Evolutionary conservation across 53 echinoderm and acorn worm species (phyloP).

Genomic region (Crossaster papposus): DNA sequence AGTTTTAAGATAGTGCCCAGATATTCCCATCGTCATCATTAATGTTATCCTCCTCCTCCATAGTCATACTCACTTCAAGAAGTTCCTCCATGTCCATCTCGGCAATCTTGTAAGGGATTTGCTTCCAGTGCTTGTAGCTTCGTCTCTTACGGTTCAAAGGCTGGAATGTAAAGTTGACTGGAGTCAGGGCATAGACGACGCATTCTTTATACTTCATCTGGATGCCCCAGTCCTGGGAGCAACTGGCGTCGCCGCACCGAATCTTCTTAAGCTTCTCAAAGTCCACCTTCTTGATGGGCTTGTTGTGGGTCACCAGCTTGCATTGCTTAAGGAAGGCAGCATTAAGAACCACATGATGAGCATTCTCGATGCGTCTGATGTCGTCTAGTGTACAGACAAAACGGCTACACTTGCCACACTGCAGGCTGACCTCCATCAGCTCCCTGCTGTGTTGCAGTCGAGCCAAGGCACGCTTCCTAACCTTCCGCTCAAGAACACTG

Average conservation of each 20-base stretch:
- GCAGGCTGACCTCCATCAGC: slow-evolving; percentile 32
- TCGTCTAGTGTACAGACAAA: slow-evolving; percentile 62
- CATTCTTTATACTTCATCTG: slow-evolving; percentile 66
- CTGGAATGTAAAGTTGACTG: slow-evolving; percentile 21
- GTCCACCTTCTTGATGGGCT: slow-evolving; percentile 24
- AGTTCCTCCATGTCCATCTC: slow-evolving; percentile 29
- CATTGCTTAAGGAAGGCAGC: slow-evolving; percentile 38
- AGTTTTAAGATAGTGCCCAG: slow-evolving; percentile 13
- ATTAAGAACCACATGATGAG: slow-evolving; percentile 66
- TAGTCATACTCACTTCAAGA: background rate
- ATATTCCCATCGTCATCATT: slow-evolving; percentile 14
- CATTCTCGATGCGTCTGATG: slow-evolving; percentile 67
- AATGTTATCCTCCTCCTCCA: background rate
- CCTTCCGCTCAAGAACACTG: slow-evolving; percentile 6
- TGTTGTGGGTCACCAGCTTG: slow-evolving; percentile 18
- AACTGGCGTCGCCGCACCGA: slow-evolving; percentile 36
- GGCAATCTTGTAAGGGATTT: slow-evolving; percentile 30
- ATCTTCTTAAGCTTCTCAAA: slow-evolving; percentile 39
- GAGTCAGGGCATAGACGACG: slow-evolving; percentile 28
- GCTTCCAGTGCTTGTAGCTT: slow-evolving; percentile 44
- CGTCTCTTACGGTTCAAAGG: background rate
- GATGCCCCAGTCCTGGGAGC: slow-evolving; percentile 72
- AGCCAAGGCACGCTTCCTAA: slow-evolving; percentile 19
- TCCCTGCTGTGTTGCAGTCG: background rate
- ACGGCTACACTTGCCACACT: slow-evolving; percentile 69